Evolutionary conservation across 2,888 invertebrate species (phyloP).

Genomic region (Hartigia nigra): DNA sequence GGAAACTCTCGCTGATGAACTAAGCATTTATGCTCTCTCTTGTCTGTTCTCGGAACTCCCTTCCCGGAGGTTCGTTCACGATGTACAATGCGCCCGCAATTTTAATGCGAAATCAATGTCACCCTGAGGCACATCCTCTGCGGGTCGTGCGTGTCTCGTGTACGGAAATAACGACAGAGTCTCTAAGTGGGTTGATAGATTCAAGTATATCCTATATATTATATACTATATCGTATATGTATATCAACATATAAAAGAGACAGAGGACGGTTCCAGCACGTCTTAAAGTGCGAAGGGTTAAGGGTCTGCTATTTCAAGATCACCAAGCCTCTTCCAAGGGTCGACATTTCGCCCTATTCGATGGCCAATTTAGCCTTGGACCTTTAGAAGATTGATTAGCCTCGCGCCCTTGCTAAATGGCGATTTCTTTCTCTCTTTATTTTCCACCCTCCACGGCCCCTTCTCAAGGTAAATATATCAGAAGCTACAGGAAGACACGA

Average conservation of each 20-base stretch:
- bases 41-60: not conserved
- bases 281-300: constrained; percentile 19
- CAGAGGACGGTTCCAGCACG: not conserved
- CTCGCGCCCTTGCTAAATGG: constrained; percentile 1
- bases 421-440: not conserved
- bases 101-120: constrained; percentile 42
- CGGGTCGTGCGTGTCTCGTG: constrained; percentile 12
- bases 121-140: constrained; percentile 24
- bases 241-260: not conserved
- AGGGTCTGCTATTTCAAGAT: constrained; percentile 16
- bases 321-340: not conserved
- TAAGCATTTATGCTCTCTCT: constrained; percentile 19
- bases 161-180: not conserved
- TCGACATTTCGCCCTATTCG: constrained; percentile 12
- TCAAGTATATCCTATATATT: not conserved
- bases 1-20: not conserved
- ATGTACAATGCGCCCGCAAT: constrained; percentile 21
- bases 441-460: not conserved
- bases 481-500: not conserved
- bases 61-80: not conserved
- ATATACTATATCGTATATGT: no score
- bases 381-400: not conserved
- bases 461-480: not conserved
- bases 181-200: not conserved
- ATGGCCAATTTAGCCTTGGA: not conserved